Base-by-base conservation (phyloP, 2,797 vertebrate species). In the Amblyraja radiata region DNA sequence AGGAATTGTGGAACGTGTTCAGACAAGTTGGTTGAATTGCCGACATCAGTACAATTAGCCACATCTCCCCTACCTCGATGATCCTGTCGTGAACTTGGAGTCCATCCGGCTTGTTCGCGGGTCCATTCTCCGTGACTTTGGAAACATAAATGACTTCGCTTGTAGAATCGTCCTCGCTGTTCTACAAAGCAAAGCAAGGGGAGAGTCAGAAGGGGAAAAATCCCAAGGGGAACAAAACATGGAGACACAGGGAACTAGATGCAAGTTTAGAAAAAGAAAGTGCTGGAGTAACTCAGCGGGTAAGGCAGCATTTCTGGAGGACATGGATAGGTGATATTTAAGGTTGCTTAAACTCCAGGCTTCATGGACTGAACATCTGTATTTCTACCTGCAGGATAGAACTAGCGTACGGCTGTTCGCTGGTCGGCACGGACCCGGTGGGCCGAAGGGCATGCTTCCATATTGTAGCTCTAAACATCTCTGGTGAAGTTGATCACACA, bases 121-220 rank as follows among this genome's bases (percentile, higher is more conserved):
- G 96, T 94, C 96, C 95, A 93, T 95, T 94, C 94, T 95, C 95
- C 93, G 97, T 94, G 93, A 95, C 94, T 94, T 96, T 96, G 94
- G 95, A 97, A 93, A 97, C 95, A 93, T 94, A 96, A 95, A 97
- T 97, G 94, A 96, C 96, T 94, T 96, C 95, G 76, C 94, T 83
- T 84, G 91, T 93, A 78, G 94, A 95, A 94, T 95, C 95, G 65
- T 96, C 94, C 65, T 94, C 94, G 93, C 94, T 94, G 80, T 94
- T 95, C 95, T 96, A 93, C 71, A 93, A n/a, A 76, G 93, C 32
- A 93, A 93, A 68, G 93, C 94, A 25, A 93, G 90, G 28, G 46
- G 94, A 0, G 9, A 74, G 36, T 80, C 46, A 65, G 39, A 14
- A 10, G 39, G 90, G 16, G 39, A 28, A 23, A 68, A 16, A 68